These are phyloP conservation scores for Myotis brandtii DNA, from an alignment of 2,113 vertebrate species.

Conservation along the genomic window DNA sequence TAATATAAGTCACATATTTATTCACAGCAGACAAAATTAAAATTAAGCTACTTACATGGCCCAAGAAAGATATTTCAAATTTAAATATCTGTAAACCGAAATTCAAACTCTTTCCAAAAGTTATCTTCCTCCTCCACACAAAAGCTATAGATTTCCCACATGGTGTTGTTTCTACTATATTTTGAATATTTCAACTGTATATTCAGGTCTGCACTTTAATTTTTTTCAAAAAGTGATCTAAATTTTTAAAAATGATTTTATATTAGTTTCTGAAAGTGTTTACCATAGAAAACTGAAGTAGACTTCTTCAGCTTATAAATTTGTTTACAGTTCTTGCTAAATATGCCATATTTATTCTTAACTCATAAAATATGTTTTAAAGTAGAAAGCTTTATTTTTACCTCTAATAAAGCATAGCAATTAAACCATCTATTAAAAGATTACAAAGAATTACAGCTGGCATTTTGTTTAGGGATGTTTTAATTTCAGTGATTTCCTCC, in stretches of 20 bases:
- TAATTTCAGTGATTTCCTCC: slow-evolving; percentile 63
- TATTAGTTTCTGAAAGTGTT: neutral
- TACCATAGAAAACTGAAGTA: slow-evolving; percentile 65
- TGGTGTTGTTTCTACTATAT: neutral
- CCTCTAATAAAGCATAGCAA: neutral
- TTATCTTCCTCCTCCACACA: neutral
- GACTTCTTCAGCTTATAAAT: slow-evolving; percentile 65
- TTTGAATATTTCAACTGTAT: neutral
- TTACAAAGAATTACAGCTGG: slow-evolving; percentile 10
- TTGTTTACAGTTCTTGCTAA: neutral
- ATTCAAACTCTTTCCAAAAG: neutral
- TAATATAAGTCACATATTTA: neutral
- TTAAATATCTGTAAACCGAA: slow-evolving; percentile 31
- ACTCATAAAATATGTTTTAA: neutral
- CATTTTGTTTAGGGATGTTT: slow-evolving; percentile 43
- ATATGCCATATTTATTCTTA: slow-evolving; percentile 46
- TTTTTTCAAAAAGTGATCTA: slow-evolving; percentile 1
- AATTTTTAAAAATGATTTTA: neutral
- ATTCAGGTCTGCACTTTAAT: neutral
- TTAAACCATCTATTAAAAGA: slow-evolving; percentile 58
- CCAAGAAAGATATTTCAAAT: neutral
- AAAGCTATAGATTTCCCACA: neutral
- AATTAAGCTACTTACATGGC: neutral
- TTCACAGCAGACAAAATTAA: slow-evolving; percentile 34
- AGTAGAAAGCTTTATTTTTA: neutral